These are phyloP conservation scores for Polia nebulosa DNA, from an alignment of 2,888 invertebrate genomes.

Conservation along the genomic window DNA sequence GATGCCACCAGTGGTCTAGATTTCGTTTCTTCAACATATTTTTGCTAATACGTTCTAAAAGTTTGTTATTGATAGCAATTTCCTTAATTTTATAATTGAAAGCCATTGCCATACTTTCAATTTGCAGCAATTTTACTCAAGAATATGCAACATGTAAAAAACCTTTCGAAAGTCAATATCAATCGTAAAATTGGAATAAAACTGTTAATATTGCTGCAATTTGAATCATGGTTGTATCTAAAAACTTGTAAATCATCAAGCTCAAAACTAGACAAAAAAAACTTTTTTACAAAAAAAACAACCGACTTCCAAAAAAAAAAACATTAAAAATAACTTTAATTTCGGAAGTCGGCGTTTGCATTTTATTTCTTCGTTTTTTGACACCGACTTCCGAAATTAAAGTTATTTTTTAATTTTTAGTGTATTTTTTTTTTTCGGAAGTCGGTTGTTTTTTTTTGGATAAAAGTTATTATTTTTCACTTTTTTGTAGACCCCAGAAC, in stretches of 20 bases:
- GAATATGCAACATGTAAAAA: background rate
- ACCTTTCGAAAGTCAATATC: background rate
- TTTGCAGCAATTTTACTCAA: slow-evolving; percentile 6
- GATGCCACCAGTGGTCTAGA: background rate
- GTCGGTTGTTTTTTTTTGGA: too few species aligned
- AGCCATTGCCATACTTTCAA: background rate
- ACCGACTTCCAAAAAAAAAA: too few species aligned
- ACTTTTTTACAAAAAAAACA: too few species aligned
- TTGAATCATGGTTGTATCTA: background rate
- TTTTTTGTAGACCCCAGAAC: too few species aligned
- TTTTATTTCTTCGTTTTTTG: too few species aligned
- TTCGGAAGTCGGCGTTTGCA: too few species aligned
- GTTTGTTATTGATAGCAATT: slow-evolving; percentile 9
- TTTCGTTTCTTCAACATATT: background rate
- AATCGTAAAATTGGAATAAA: background rate
- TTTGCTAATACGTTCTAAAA: background rate
- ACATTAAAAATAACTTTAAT: too few species aligned
- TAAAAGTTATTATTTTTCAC: too few species aligned
- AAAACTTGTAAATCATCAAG: background rate
- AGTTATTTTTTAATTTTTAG: too few species aligned
- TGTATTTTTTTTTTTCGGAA: too few species aligned
- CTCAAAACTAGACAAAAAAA: background rate
- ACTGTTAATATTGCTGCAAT: background rate
- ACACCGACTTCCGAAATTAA: too few species aligned
- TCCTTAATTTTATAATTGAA: slow-evolving; percentile 7